Evolutionary conservation across 2,113 vertebrate genomes (phyloP), one percentile per base, ranked within the genome.

Genomic region (Australoheros scitulus): DNA sequence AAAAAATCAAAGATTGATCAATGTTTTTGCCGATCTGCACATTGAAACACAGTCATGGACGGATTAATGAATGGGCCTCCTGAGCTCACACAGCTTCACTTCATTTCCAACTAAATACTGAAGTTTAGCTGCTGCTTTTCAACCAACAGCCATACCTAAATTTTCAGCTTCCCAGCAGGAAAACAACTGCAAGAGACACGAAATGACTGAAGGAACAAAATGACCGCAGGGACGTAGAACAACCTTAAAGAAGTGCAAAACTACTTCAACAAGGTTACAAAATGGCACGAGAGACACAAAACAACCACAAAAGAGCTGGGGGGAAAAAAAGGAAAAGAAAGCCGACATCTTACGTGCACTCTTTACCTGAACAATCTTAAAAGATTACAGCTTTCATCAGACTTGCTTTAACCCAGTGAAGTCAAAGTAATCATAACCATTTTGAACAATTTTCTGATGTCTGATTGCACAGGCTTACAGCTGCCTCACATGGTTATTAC

Each of bases 1-100:
- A 11, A 63, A 79, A 36, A 79, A 77, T 32, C n/a, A 58, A 86
- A 63, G 13, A 65, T 9, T 50, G 41, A 32, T 72, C 20, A 58
- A 9, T 20, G 10, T 13, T 52, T 61, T 36, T 58, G 13, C 20
- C 57, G 65, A 70, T 87, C 65, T 32, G 76, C 11, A 50, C 41
- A 29, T 22, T 83, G 20, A 60, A 22, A 75, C 34, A 64, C 47
- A 64, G 8, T 63, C 36, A 72, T 8, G 34, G 75, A 79, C 58
- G 52, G 82, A 64, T 82, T 77, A 61, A 10, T 55, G 36, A 60
- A 34, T 26, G 15, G 2, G 34, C 11, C n/a, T 11, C 7, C 15
- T 0, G 9, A 15, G 34, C 29, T 64, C 68, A 76, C 22, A 79
- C 34, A 29, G 6, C n/a, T 24, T 61, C 41, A 24, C 20, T n/a